Percentiles rank a stretch among this genome's conserved stretches.
Conservation (phyloP, 2,888 invertebrate species). For the Napeogenes inachia region DNA sequence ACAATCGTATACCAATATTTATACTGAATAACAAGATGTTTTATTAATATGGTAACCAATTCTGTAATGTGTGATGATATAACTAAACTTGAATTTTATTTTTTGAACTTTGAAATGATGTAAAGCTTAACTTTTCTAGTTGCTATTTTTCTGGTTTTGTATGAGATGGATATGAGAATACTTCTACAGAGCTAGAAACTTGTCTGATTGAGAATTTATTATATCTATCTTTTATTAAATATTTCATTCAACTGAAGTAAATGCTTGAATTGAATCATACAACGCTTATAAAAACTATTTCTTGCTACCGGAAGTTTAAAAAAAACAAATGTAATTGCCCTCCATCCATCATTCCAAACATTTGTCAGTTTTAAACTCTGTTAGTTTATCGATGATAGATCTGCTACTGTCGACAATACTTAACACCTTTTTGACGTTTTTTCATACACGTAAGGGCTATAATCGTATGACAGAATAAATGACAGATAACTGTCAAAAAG, state of each 20-base stretch:
- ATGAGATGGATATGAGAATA: neutral
- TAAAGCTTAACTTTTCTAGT: neutral
- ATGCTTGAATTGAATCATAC: no score
- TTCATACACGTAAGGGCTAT: neutral
- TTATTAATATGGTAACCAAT: conserved; percentile 20
- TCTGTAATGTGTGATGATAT: conserved; percentile 28
- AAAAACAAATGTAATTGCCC: conserved; percentile 23
- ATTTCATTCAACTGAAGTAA: no score
- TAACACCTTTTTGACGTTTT: neutral
- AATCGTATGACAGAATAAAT: conserved; percentile 14
- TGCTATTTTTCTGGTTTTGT: neutral
- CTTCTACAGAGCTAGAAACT: no score
- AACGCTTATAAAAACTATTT: neutral
- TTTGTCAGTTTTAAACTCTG: conserved; percentile 38
- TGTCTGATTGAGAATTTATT: no score
- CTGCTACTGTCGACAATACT: conserved; percentile 39
- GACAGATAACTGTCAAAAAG: conserved; percentile 27
- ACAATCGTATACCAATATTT: neutral
- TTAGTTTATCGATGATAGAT: conserved; percentile 46
- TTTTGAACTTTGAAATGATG: conserved; percentile 12
- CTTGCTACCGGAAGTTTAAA: conserved; percentile 2
- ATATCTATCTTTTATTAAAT: no score
- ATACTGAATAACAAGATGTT: neutral
- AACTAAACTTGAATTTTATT: conserved; percentile 22
- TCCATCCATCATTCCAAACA: conserved; percentile 45